Conservation (phyloP, 2,113 vertebrate species). For the Pelmatolapia mariae region DNA sequence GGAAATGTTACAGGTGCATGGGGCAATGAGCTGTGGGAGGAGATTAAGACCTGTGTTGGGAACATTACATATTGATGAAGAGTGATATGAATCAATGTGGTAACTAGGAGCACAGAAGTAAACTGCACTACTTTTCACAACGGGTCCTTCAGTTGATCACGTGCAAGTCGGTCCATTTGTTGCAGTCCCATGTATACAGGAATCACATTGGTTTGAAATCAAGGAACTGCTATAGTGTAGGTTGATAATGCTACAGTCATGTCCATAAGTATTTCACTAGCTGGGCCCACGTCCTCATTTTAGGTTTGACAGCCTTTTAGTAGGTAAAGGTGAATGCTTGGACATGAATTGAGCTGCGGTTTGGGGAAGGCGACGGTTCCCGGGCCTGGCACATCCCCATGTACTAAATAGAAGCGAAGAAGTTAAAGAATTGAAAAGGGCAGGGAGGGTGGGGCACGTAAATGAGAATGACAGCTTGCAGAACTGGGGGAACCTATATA, state of each 20-base stretch:
- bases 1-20: not conserved
- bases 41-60: rapidly evolving
- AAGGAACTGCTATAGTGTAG: not conserved
- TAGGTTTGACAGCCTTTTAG: not conserved
- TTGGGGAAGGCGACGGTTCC: not conserved
- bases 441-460: no score
- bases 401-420: not conserved
- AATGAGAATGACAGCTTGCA: no score
- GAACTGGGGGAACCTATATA: no score
- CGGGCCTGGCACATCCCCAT: not conserved
- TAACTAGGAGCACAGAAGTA: not conserved
- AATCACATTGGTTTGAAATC: not conserved
- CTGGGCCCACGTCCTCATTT: not conserved
- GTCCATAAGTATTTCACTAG: not conserved
- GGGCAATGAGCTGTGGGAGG: not conserved
- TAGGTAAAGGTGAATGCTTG: not conserved
- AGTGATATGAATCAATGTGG: rapidly evolving
- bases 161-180: not conserved
- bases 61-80: rapidly evolving
- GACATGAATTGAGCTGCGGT: not conserved
- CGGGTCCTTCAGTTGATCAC: not conserved
- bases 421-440: no score
- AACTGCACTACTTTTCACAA: no score
- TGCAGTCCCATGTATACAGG: not conserved
- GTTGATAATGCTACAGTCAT: not conserved